phyloP scores from a whole-genome alignment of 2,888 invertebrate genomes.

The Pollenia angustigena region DNA sequence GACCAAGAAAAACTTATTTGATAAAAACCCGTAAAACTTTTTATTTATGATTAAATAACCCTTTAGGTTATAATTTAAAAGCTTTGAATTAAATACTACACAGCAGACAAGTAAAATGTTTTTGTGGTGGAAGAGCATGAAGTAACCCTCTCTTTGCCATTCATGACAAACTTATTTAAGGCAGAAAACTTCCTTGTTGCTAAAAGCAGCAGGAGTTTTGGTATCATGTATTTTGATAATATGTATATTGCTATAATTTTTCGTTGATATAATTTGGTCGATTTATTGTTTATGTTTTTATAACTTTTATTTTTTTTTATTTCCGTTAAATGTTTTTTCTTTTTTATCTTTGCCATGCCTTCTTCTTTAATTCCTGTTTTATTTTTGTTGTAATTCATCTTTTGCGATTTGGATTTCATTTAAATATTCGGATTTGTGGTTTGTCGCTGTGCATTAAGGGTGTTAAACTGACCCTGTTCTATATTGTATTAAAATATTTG shows the following conservation, averaged over 20 bases:
- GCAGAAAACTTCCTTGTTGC: neutral
- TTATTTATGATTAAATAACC: slow-evolving; percentile 58
- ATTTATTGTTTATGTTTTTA: slow-evolving; percentile 70
- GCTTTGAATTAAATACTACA: slow-evolving; percentile 48
- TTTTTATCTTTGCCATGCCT: neutral
- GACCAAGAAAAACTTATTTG: slow-evolving; percentile 2
- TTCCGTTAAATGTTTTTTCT: slow-evolving; percentile 45
- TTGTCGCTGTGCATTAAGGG: slow-evolving; percentile 12
- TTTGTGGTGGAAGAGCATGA: neutral
- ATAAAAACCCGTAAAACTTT: slow-evolving; percentile 47
- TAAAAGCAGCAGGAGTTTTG: neutral
- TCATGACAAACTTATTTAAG: neutral
- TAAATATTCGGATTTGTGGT: slow-evolving; percentile 13
- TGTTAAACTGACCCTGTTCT: slow-evolving; percentile 9
- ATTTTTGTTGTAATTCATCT: neutral
- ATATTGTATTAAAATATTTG: slow-evolving; percentile 22
- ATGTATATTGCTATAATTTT: slow-evolving; percentile 53
- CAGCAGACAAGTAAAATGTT: slow-evolving; percentile 44
- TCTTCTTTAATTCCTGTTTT: slow-evolving; percentile 3
- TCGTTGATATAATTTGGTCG: slow-evolving; percentile 66
- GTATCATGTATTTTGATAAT: slow-evolving; percentile 36
- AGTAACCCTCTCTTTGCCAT: neutral
- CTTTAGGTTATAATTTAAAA: slow-evolving; percentile 70
- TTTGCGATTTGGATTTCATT: too few species aligned
- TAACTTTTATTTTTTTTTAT: slow-evolving; percentile 66